Evolutionary conservation across 1,140 invertebrate species (phyloP), one percentile per base, ranked within the genome.

Genomic region (Antheraea pernyi): DNA sequence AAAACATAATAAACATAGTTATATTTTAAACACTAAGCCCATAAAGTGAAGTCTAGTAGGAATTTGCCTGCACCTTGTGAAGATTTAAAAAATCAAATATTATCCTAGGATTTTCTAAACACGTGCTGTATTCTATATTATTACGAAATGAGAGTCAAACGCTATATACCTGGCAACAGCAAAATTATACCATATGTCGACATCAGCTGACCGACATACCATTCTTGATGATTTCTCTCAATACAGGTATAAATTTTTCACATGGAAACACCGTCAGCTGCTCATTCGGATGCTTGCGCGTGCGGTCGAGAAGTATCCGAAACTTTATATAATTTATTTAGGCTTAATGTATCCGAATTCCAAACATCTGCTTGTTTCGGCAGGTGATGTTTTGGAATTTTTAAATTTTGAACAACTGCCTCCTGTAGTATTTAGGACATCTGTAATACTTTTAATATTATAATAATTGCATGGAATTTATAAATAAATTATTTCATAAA

Each of bases 321-420:
- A 85, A 71, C 78, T 75, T 74, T 74, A 66, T 71, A 39, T 37
- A 63, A 60, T 62, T 61, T 65, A 82, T 79, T 74, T 76, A 77
- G 80, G 75, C 72, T 53, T 53, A 53, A 81, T 80, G 73, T 68
- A 30, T 61, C 30, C 22, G 65, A 16, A 13, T 13, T 65, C 67
- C 68, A 59, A 80, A 78, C 87, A 88, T 84, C 87, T 89, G 85
- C 80, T 19, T 71, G 68, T 39, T 18, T 22, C 59, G 66, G 86
- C 88, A 88, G 85, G 84, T 89, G 86, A 30, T 61, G 76, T 7
- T 22, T 19, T 73, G 84, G 82, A 83, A 87, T 87, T 82, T 81
- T 75, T 76, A 71, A 83, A 84, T 80, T 83, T 78, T 74, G 77
- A 74, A 72, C 70, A 64, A 53, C 46, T 53, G 46, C 46, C 4